These are phyloP conservation scores for Pachypsylla venusta DNA, from an alignment of 1,140 invertebrate genomes.

Conservation along the genomic window DNA sequence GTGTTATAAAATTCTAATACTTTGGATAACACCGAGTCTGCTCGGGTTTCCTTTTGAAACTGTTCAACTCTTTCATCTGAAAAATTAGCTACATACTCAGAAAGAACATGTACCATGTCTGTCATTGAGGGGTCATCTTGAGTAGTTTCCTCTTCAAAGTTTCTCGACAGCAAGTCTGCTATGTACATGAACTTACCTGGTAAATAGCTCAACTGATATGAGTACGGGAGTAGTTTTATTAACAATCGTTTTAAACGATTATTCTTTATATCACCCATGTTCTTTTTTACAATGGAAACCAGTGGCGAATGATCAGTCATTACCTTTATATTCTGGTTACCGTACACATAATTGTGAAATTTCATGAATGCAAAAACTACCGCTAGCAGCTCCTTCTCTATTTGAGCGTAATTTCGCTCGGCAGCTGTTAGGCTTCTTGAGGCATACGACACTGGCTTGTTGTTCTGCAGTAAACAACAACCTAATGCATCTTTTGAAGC, in stretches of 20 bases:
- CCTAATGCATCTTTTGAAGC: conserved; percentile 27
- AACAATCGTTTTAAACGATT: too few relatives aligned
- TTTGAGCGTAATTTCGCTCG: conserved; percentile 20
- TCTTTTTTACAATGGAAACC: conserved; percentile 17
- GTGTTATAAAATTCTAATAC: background rate
- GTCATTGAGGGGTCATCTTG: background rate
- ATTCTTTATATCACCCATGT: too few relatives aligned
- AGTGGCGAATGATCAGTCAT: conserved; percentile 30
- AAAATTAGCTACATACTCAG: conserved; percentile 6
- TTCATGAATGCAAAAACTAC: too few relatives aligned
- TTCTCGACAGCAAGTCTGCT: background rate
- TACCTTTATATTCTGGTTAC: conserved; percentile 24
- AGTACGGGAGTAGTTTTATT: too few relatives aligned
- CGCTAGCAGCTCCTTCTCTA: conserved; percentile 18
- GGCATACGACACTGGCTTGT: conserved; percentile 25
- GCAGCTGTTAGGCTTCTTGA: conserved; percentile 26
- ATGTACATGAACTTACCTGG: conserved; percentile 8
- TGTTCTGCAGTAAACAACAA: conserved; percentile 27
- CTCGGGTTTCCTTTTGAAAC: background rate
- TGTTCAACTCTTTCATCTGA: background rate
- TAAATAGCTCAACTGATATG: too few relatives aligned
- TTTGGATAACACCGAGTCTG: background rate
- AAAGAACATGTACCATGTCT: background rate
- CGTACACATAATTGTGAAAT: too few relatives aligned
- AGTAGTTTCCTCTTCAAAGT: background rate